Percentiles rank a stretch among this genome's conserved stretches.
phyloP scores from a whole-genome alignment of 2,888 invertebrate species.

The Nephrocerus scutellatus region DNA sequence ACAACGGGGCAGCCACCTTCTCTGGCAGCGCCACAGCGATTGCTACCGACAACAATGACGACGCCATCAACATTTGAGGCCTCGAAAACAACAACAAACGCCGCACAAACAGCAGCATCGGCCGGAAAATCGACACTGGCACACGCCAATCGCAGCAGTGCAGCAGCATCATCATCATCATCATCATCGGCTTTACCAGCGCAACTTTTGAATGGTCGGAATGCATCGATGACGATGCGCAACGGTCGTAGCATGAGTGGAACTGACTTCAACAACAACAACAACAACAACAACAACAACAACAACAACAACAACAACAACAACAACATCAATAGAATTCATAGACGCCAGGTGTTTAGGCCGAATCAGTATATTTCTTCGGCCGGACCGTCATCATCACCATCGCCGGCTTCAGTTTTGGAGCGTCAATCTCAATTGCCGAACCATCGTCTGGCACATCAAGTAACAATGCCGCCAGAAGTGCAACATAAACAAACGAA shows the following conservation, averaged over 20 bases:
- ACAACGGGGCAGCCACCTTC: conserved; percentile 44
- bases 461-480: conserved; percentile 4
- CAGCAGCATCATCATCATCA: too few species aligned
- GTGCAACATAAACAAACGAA: conserved; percentile 11
- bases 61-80: conserved; percentile 25
- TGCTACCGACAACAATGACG: conserved; percentile 22
- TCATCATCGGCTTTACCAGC: too few species aligned
- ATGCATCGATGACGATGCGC: too few species aligned
- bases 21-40: conserved; percentile 42
- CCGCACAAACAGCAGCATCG: conserved; percentile 14
- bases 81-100: conserved; percentile 19
- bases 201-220: too few species aligned
- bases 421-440: too few species aligned
- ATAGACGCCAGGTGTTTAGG: conserved; percentile 8
- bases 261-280: conserved; percentile 9
- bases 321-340: conserved; percentile 3
- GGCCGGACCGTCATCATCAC: background rate
- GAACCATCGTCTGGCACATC: too few species aligned
- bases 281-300: conserved; percentile 18
- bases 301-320: conserved; percentile 14
- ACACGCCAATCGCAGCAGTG: too few species aligned
- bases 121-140: conserved; percentile 3
- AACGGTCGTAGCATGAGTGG: too few species aligned
- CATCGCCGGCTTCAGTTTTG: conserved; percentile 2
- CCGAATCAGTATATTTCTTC: background rate